These are phyloP conservation scores for Brachirus orientalis DNA, from an alignment of 2,113 vertebrate species.

Conservation along the genomic window DNA sequence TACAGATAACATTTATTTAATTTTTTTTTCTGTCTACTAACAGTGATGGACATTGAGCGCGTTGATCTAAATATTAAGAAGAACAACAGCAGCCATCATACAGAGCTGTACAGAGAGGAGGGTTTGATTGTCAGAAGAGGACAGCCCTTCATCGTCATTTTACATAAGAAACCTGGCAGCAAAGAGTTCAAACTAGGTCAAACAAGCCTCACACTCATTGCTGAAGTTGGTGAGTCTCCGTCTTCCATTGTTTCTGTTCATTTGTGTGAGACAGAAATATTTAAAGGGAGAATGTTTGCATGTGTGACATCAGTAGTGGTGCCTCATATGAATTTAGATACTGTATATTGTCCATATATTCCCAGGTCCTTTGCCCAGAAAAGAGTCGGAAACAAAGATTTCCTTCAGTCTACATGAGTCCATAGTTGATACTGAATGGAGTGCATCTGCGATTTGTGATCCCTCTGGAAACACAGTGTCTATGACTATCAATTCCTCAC, in stretches of 20 bases:
- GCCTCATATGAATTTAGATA: too few species aligned
- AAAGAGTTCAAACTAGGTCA: conserved; percentile 64
- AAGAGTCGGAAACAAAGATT: conserved; percentile 79
- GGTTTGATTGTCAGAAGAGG: conserved; percentile 86
- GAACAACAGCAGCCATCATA: conserved; percentile 85
- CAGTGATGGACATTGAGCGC: conserved; percentile 82
- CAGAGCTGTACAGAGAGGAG: conserved; percentile 60
- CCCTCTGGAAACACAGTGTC: conserved; percentile 62
- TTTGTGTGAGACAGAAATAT: background rate
- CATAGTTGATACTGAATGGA: conserved; percentile 79
- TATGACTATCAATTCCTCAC: conserved; percentile 78
- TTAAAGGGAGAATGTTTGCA: too few species aligned
- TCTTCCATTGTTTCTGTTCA: background rate
- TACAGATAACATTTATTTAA: too few species aligned
- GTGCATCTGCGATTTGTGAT: conserved; percentile 55
- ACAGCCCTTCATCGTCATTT: conserved; percentile 83
- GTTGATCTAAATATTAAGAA: conserved; percentile 83
- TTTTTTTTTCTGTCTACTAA: background rate
- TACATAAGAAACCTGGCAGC: conserved; percentile 77
- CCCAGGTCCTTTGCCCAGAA: conserved; percentile 83
- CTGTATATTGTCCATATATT: conserved; percentile 1
- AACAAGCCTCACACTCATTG: conserved; percentile 77
- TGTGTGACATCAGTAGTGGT: too few species aligned
- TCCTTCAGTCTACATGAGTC: conserved; percentile 73
- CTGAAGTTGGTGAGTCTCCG: conserved; percentile 75